phyloP scores from a whole-genome alignment of 2,888 invertebrate genomes.

The Pyrrhosoma nymphula region DNA sequence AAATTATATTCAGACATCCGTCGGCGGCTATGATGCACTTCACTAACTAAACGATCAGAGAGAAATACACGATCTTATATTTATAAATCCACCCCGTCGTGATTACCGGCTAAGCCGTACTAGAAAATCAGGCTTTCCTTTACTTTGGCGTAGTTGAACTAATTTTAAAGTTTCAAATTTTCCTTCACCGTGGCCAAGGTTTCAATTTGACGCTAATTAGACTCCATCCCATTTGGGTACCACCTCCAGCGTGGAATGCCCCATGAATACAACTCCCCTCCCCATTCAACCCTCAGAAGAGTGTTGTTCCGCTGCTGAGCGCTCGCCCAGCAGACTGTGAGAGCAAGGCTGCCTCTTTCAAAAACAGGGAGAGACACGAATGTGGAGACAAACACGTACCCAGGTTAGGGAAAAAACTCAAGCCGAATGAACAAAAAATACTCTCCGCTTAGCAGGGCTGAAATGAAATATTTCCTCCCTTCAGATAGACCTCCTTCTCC shows the following conservation, averaged over 20 bases:
- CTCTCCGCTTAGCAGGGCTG: neutral
- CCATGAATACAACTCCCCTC: neutral
- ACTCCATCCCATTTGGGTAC: neutral
- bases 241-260: neutral
- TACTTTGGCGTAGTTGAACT: neutral
- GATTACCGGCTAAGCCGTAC: too few species aligned
- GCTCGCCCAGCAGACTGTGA: neutral
- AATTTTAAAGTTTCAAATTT: neutral
- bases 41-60: too few species aligned
- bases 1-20: too few species aligned
- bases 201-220: slow-evolving; percentile 1
- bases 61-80: too few species aligned
- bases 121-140: too few species aligned
- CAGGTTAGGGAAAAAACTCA: neutral
- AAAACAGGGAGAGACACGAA: neutral
- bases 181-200: neutral
- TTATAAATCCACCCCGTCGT: too few species aligned
- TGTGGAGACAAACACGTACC: neutral
- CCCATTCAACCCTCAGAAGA: neutral
- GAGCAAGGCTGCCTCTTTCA: neutral
- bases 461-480: slow-evolving; percentile 53
- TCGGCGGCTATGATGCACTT: too few species aligned
- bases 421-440: neutral
- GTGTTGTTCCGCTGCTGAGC: neutral
- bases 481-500: neutral